Evolutionary conservation across 2,888 invertebrate species (phyloP).

Genomic region (Deilephila porcellus): DNA sequence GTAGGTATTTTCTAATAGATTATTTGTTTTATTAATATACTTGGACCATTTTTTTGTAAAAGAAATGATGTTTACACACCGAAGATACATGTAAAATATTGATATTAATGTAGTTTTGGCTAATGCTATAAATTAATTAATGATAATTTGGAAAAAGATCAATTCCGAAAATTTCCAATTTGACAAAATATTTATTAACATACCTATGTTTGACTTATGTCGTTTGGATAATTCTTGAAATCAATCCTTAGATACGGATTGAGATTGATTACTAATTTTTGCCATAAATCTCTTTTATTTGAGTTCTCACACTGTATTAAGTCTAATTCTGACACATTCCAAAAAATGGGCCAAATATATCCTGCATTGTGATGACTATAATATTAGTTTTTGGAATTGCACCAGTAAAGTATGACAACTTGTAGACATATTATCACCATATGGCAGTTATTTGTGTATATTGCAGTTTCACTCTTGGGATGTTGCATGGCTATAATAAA

Average conservation of each 20-base stretch:
- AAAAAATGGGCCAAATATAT: neutral
- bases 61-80: no score
- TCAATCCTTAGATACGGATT: neutral
- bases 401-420: neutral
- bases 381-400: constrained; percentile 1
- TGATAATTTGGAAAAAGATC: no score
- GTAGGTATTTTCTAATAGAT: no score
- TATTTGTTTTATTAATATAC: no score
- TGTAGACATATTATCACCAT: neutral
- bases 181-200: no score
- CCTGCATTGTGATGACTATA: neutral
- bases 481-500: no score
- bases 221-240: neutral
- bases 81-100: no score
- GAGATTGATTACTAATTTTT: neutral
- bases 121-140: no score
- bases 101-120: no score
- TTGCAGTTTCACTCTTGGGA: neutral
- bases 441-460: neutral
- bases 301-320: neutral
- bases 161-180: no score
- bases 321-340: neutral
- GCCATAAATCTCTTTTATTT: neutral
- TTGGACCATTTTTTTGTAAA: no score
- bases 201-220: no score